Evolutionary conservation across 1,140 invertebrate genomes (phyloP).

Genomic region (Zaprionus capensis): DNA sequence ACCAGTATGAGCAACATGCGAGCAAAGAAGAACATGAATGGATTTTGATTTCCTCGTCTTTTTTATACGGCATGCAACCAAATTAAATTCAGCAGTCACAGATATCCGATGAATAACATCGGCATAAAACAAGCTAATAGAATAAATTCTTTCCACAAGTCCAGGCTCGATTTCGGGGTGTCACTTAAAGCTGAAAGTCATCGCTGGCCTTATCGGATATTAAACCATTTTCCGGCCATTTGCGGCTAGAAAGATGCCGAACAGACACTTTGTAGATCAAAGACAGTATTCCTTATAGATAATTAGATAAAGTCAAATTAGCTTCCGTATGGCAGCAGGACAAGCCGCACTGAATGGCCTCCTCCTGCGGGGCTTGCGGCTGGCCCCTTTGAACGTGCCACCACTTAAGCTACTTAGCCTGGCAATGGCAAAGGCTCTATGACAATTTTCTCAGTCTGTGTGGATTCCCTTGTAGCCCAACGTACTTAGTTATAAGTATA

Average conservation of each 20-base stretch:
- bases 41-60: conserved; percentile 59
- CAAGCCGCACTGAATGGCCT: not conserved
- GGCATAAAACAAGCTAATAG: not conserved
- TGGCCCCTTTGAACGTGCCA: not conserved
- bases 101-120: not conserved
- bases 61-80: conserved; percentile 50
- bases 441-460: not conserved
- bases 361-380: not conserved
- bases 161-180: not conserved
- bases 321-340: not conserved
- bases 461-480: conserved; percentile 25
- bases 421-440: not conserved
- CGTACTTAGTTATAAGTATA: conserved; percentile 38
- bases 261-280: conserved; percentile 14
- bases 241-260: not conserved
- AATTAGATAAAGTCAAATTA: conserved; percentile 21
- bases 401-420: conserved; percentile 10
- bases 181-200: not conserved
- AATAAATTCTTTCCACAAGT: not conserved
- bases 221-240: not conserved
- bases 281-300: conserved; percentile 1
- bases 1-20: not conserved
- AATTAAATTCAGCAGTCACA: conserved; percentile 20
- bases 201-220: not conserved
- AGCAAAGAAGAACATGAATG: conserved; percentile 55